phyloP scores from a whole-genome alignment of 2,113 vertebrate species.

The Thermophis baileyi region DNA sequence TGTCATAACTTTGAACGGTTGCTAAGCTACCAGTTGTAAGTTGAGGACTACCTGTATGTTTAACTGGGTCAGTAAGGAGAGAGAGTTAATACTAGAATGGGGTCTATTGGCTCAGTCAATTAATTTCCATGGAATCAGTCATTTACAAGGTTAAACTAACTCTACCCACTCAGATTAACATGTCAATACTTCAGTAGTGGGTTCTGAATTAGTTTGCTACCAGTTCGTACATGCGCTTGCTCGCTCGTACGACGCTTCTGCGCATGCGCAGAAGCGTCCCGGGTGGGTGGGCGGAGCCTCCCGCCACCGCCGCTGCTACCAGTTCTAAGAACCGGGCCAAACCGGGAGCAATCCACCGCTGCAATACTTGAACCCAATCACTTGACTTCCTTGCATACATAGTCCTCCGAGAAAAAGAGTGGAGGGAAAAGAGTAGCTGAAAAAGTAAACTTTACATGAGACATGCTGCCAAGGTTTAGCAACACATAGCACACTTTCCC shows the following conservation, averaged over 20 bases:
- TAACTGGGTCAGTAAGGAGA: neutral
- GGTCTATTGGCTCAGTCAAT: neutral
- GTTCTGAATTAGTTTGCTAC: too few relatives aligned
- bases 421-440: neutral
- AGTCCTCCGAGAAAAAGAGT: neutral
- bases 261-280: too few relatives aligned
- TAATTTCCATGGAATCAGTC: neutral
- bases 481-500: neutral
- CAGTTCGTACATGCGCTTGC: too few relatives aligned
- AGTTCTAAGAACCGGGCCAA: too few relatives aligned
- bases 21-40: neutral
- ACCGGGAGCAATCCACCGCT: too few relatives aligned
- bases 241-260: too few relatives aligned
- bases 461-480: neutral
- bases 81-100: neutral
- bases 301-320: too few relatives aligned
- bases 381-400: neutral
- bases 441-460: neutral
- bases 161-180: neutral
- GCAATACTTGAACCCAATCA: neutral
- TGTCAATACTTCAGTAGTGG: too few relatives aligned
- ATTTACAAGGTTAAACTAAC: neutral
- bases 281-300: too few relatives aligned
- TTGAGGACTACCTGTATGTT: neutral
- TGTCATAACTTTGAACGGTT: neutral